Evolutionary conservation across 2,797 vertebrate genomes (phyloP), one percentile per base, ranked within the genome.

Genomic region (Liparis tanakae): DNA sequence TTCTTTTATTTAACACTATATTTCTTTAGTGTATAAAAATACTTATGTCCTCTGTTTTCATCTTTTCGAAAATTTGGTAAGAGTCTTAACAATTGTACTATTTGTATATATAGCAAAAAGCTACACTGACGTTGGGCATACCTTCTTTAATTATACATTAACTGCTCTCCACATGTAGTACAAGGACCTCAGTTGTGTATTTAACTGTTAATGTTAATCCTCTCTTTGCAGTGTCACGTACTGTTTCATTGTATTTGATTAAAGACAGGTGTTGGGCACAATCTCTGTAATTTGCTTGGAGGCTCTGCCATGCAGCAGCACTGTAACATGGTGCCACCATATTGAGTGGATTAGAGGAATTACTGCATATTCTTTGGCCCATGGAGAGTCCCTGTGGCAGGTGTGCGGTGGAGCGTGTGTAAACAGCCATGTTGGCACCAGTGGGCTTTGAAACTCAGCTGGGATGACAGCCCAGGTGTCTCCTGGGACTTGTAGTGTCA

Each of bases 271-370:
- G 91, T 89, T 89, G 76, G 86, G 87, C 76, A 80, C 83, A 82
- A 53, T 91, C 82, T 66, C 64, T 83, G 86, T 90, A 85, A 91
- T 94, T 85, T 91, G 76, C 55, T 86, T 18, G 78, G 70, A 86
- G 79, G 66, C 76, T 69, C 68, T 87, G 87, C 87, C 89, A 87
- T 84, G 72, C 78, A 79, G 83, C 70, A 69, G 76, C 41, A 59
- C 76, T 70, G 75, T 85, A 87, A 84, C 81, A 85, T 75, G 69
- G 71, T 77, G 81, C 87, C 80, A 87, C 92, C 92, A 93, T 94
- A 93, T 93, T 94, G 92, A 84, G 81, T 79, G 90, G 92, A 94
- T 94, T 94, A 93, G 85, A 74, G 88, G 87, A 93, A 93, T 94
- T 93, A 92, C 80, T 79, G 83, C 85, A 80, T 88, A 85, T 90